These are phyloP conservation scores for human DNA, from an alignment of 2,113 vertebrate genomes.

Conservation along the genomic window GRCh38 chr12:38720001-38720500, in stretches of 20 bases:
- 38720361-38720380: not conserved
- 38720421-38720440: not conserved
- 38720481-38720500: not conserved
- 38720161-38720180: not conserved
- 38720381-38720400: not conserved
- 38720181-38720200: not conserved
- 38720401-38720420: not conserved
- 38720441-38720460: not conserved
- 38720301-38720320: not conserved
- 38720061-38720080: too few relatives aligned
- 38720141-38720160: not conserved
- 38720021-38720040: too few relatives aligned
- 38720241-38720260: not conserved
- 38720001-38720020: too few relatives aligned
- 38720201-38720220: not conserved
- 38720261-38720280: not conserved
- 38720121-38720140: too few relatives aligned
- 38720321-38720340: not conserved
- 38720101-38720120: too few relatives aligned
- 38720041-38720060: too few relatives aligned
- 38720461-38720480: not conserved
- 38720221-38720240: not conserved
- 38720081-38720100: not conserved
- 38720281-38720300: not conserved
- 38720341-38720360: not conserved